These are phyloP conservation scores for Geococcyx californianus DNA, from an alignment of 2,113 vertebrate species.

Conservation along the genomic window DNA sequence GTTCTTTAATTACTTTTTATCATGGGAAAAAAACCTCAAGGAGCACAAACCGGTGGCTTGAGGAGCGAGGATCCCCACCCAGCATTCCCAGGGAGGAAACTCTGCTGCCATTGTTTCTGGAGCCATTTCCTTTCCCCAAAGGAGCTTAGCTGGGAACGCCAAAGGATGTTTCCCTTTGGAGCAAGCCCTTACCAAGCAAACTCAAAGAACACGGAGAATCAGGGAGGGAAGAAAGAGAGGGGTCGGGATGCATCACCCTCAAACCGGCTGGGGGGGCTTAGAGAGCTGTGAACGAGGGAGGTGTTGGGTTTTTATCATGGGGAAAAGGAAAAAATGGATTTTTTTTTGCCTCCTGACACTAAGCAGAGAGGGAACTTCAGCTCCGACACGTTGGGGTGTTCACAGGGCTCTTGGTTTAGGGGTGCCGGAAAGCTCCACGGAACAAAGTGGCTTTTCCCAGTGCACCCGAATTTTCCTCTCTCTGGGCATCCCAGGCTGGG, in stretches of 20 bases:
- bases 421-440: neutral
- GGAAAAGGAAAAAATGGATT: neutral
- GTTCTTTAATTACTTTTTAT: neutral
- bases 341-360: neutral
- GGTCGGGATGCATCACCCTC: neutral
- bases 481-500: no score
- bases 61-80: neutral
- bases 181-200: neutral
- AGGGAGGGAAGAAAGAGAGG: no score
- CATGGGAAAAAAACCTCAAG: neutral
- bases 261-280: neutral
- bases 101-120: constrained; percentile 34
- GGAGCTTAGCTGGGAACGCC: neutral
- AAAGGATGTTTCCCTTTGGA: neutral
- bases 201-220: no score
- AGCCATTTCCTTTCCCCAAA: constrained; percentile 46
- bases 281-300: neutral
- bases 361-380: rapidly evolving
- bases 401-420: neutral
- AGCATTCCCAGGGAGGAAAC: constrained; percentile 9
- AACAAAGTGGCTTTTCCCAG: neutral
- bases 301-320: rapidly evolving
- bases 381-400: rapidly evolving
- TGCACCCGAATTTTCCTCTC: no score
- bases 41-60: neutral